Percentiles rank a stretch among this genome's conserved stretches.
Conservation (phyloP, 2,113 vertebrate species). For the Tenrec ecaudatus region DNA sequence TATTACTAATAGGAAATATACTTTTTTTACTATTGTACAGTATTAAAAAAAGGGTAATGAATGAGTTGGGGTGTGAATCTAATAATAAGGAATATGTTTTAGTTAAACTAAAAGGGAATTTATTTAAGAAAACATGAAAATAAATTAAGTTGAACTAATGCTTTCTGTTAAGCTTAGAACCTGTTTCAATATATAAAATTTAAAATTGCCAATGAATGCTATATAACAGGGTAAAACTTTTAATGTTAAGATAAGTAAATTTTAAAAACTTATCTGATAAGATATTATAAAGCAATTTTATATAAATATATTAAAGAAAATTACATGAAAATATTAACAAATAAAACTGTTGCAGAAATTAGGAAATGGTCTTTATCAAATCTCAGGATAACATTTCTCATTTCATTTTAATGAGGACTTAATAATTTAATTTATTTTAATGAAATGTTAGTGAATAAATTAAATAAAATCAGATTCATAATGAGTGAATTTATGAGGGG, state of each 20-base stretch:
- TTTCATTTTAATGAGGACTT: constrained; percentile 71
- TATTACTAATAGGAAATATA: neutral
- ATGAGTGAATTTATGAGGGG: constrained; percentile 74
- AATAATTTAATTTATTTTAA: constrained; percentile 76
- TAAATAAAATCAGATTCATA: constrained; percentile 73
- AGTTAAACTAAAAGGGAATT: neutral
- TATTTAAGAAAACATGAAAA: constrained; percentile 36
- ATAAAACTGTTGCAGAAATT: constrained; percentile 57
- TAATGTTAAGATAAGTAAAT: neutral
- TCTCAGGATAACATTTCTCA: constrained; percentile 65
- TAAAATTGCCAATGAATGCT: too few relatives aligned
- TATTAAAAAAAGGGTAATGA: neutral
- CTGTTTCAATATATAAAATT: too few relatives aligned
- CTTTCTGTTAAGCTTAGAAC: too few relatives aligned
- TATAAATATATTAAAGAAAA: constrained; percentile 56
- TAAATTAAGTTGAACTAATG: neutral
- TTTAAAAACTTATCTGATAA: constrained; percentile 8
- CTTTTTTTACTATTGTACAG: neutral
- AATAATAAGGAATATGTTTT: neutral
- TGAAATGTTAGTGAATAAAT: constrained; percentile 73
- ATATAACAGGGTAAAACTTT: neutral
- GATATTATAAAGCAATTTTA: constrained; percentile 49
- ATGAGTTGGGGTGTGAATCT: neutral
- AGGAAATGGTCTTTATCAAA: constrained; percentile 55
- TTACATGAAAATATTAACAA: constrained; percentile 62